Percentiles rank a stretch among this genome's conserved stretches.
phyloP scores from a whole-genome alignment of 2,888 invertebrate genomes.

The Melipona beecheii region DNA sequence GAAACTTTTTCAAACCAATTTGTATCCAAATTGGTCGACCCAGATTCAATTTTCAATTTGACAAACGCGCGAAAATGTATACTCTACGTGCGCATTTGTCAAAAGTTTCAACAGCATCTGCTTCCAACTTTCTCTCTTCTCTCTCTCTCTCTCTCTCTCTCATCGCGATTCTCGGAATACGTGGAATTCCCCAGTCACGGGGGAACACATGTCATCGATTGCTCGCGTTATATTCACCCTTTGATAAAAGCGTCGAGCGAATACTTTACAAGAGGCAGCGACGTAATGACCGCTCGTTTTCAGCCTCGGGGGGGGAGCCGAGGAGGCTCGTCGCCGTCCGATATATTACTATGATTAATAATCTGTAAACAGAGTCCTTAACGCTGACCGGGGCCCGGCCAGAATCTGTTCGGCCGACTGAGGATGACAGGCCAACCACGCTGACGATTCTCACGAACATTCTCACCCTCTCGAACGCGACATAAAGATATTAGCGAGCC shows the following conservation, averaged over 20 bases:
- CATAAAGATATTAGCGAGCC: conserved; percentile 44
- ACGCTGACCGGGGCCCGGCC: conserved; percentile 9
- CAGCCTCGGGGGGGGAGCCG: not conserved
- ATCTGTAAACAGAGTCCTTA: conserved; percentile 49
- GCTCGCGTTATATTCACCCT: conserved; percentile 27
- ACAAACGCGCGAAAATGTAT: not conserved
- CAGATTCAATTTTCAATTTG: too few species aligned
- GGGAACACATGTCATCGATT: conserved; percentile 16
- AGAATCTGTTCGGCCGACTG: conserved; percentile 22
- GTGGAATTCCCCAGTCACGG: not conserved
- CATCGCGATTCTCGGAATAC: not conserved
- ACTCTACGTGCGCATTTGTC: not conserved
- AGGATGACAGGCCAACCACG: conserved; percentile 5
- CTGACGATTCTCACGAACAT: conserved; percentile 12
- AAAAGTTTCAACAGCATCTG: not conserved
- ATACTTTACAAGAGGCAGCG: not conserved
- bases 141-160: too few species aligned
- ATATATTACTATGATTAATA: conserved; percentile 45
- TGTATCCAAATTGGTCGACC: too few species aligned
- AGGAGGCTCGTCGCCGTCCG: conserved; percentile 6
- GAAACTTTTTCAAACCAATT: too few species aligned
- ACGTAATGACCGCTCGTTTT: conserved; percentile 29
- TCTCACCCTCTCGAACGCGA: not conserved
- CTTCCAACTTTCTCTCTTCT: not conserved
- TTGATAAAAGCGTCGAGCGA: conserved; percentile 4